Percentiles rank a stretch among this genome's conserved stretches.
Conservation (phyloP, 2,113 vertebrate genomes). For the Tachuris rubrigastra region DNA sequence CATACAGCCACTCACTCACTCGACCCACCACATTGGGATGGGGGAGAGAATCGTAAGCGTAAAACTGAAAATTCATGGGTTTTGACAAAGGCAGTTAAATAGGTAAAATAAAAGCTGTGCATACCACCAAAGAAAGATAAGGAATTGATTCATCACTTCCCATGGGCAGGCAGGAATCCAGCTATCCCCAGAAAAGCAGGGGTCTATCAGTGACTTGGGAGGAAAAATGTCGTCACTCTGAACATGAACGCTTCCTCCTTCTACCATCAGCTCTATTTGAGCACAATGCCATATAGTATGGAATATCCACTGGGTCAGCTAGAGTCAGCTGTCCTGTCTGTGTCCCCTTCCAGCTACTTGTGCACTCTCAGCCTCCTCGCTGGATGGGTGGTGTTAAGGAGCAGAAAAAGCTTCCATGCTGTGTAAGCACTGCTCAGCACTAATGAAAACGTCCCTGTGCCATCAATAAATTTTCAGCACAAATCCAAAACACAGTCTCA, state of each 20-base stretch:
- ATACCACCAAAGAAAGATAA: background rate
- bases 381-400: background rate
- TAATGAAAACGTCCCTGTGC: background rate
- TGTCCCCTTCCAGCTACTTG: background rate
- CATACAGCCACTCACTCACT: fast-evolving
- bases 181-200: background rate
- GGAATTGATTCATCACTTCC: background rate
- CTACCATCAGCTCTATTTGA: background rate
- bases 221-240: background rate
- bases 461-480: background rate
- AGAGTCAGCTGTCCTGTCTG: background rate
- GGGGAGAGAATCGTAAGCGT: background rate
- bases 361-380: fast-evolving
- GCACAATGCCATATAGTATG: background rate
- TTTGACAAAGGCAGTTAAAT: background rate
- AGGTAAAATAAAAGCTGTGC: background rate
- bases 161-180: fast-evolving
- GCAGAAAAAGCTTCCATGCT: background rate
- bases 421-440: no score
- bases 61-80: background rate
- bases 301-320: background rate
- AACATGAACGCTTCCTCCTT: background rate
- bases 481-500: background rate
- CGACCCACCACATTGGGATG: background rate
- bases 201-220: background rate